Conservation (phyloP, 2,113 vertebrate genomes). For the Mirounga angustirostris region DNA sequence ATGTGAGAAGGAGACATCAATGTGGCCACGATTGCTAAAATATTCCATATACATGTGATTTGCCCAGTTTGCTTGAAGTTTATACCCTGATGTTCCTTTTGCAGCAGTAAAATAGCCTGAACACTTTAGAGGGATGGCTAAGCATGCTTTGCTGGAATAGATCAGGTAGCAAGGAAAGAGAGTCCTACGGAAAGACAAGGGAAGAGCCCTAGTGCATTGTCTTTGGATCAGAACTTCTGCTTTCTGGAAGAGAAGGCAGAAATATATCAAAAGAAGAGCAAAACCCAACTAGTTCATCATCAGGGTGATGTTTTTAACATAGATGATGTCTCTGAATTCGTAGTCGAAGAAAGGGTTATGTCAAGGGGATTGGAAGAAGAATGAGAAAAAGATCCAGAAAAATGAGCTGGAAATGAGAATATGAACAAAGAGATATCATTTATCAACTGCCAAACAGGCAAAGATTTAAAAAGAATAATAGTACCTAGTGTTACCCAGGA, state of each 20-base stretch:
- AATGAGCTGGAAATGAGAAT: neutral
- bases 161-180: neutral
- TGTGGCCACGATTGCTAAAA: rapidly evolving
- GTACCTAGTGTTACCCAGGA: neutral
- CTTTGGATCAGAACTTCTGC: neutral
- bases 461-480: neutral
- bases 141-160: neutral
- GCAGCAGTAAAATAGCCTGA: neutral
- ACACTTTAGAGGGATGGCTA: rapidly evolving
- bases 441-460: constrained; percentile 7
- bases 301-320: neutral
- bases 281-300: neutral
- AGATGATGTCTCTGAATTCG: neutral
- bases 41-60: neutral
- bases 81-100: neutral
- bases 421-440: constrained; percentile 12
- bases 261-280: neutral
- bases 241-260: neutral
- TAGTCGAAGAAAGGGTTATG: neutral
- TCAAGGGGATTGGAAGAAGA: neutral
- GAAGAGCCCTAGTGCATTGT: neutral
- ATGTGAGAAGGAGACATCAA: neutral
- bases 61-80: neutral
- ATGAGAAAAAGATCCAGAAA: neutral
- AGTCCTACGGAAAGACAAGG: neutral